These are phyloP conservation scores for Strix occidentalis DNA, from an alignment of 2,797 vertebrate genomes.

Conservation along the genomic window DNA sequence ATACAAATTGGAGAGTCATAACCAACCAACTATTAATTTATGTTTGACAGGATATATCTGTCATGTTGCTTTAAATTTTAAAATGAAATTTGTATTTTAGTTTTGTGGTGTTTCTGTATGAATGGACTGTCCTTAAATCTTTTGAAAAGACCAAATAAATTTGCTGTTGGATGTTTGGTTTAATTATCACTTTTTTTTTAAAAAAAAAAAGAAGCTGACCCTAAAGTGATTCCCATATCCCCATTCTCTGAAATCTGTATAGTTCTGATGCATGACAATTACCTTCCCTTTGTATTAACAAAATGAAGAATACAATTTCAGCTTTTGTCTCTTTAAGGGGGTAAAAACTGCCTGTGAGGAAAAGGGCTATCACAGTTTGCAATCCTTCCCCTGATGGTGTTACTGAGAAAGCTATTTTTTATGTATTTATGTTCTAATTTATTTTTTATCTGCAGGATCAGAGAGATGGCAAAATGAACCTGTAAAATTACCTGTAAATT, in stretches of 20 bases:
- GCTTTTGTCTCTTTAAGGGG: neutral
- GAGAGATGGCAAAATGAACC: neutral
- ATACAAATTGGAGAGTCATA: conserved; percentile 44
- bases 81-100: neutral
- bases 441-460: neutral
- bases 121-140: neutral
- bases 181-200: neutral
- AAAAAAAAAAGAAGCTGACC: neutral
- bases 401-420: neutral
- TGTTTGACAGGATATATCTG: neutral
- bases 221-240: neutral
- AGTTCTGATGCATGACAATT: neutral
- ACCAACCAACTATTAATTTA: neutral
- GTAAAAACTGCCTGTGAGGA: neutral
- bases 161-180: neutral
- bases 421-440: neutral
- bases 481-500: neutral
- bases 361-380: neutral
- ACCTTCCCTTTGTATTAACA: neutral
- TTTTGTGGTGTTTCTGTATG: neutral
- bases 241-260: neutral
- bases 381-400: neutral
- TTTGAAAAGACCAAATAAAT: neutral
- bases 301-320: neutral
- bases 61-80: neutral